Evolutionary conservation across 2,888 invertebrate species (phyloP), one percentile per base, ranked within the genome.

Genomic region (Tubiluchus corallicola): DNA sequence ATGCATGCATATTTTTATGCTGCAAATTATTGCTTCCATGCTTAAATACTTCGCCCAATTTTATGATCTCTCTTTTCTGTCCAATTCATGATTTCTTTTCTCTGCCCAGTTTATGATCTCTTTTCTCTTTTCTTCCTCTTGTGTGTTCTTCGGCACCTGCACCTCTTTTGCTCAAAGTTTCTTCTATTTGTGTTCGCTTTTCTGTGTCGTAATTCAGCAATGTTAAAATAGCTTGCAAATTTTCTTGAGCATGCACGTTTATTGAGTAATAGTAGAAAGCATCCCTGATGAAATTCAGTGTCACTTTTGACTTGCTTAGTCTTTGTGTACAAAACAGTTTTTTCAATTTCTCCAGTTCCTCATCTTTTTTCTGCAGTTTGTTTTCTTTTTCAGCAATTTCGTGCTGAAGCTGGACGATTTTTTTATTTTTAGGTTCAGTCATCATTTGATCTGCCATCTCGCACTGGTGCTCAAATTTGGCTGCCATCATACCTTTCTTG

Each of bases 261-360:
- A 85, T 82, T 47, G 88, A 71, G 65, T 85, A 88, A 63, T 88
- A 87, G 64, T 84, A 88, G 57, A 88, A 75, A 44, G 88, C 87
- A 49, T 87, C 87, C 67, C 85, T 87, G 50, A 88, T 73, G 68
- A 88, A 88, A 65, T 84, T 83, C 57, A 88, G 69, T 17, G 84
- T 85, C 52, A 87, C 79, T 66, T 84, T 83, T n/a, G 87, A 83
- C 67, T 87, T 85, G 46, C 57, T 55, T 45, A 56, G n/a, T n/a
- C 9, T 29, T n/a, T n/a, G 29, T n/a, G 9, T 9, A 29, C n/a
- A 29, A 9, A 29, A 9, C 29, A 9, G 9, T n/a, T 29, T 29
- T 9, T n/a, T 9, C 29, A 29, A 9, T n/a, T 29, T 29, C 9
- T 9, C n/a, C 29, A 29, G 29, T 29, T 29, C 29, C n/a, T 29